Percentiles rank a stretch among this genome's conserved stretches.
These are phyloP conservation scores for Drosophila persimilis DNA, from an alignment of 1,140 invertebrate genomes.

Conservation along the genomic window DNA sequence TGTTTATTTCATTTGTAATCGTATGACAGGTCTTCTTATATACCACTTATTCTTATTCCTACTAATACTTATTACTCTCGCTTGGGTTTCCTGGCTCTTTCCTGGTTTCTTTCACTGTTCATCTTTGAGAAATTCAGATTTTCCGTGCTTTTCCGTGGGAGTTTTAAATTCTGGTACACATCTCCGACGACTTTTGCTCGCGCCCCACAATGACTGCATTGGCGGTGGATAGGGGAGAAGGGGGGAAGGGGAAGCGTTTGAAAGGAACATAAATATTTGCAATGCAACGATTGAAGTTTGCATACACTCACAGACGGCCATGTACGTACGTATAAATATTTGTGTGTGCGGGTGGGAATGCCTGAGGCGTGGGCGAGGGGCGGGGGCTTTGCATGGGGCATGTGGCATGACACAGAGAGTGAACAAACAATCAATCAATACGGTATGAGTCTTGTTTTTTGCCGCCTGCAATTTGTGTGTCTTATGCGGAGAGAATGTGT, in stretches of 20 bases:
- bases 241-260: conserved; percentile 28
- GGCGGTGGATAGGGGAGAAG: conserved; percentile 15
- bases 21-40: too few species aligned
- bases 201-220: conserved; percentile 1
- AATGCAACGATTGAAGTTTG: conserved; percentile 61
- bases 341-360: conserved; percentile 18
- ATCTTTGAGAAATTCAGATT: conserved; percentile 20
- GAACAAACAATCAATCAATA: conserved; percentile 69
- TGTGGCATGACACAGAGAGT: conserved; percentile 35
- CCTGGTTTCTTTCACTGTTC: too few species aligned
- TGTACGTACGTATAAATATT: not conserved
- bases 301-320: conserved; percentile 23
- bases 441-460: conserved; percentile 53
- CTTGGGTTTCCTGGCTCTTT: too few species aligned
- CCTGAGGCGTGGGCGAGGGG: conserved; percentile 1
- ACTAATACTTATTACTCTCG: too few species aligned
- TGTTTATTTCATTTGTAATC: too few species aligned
- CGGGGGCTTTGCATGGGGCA: conserved; percentile 7
- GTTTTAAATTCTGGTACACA: conserved; percentile 1
- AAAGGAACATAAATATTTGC: conserved; percentile 62
- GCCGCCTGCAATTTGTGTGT: conserved; percentile 27
- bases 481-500: conserved; percentile 28
- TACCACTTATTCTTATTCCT: too few species aligned
- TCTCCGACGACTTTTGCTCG: not conserved
- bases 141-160: not conserved